Evolutionary conservation across 2,888 invertebrate genomes (phyloP).

Genomic region (Rhingia campestris): DNA sequence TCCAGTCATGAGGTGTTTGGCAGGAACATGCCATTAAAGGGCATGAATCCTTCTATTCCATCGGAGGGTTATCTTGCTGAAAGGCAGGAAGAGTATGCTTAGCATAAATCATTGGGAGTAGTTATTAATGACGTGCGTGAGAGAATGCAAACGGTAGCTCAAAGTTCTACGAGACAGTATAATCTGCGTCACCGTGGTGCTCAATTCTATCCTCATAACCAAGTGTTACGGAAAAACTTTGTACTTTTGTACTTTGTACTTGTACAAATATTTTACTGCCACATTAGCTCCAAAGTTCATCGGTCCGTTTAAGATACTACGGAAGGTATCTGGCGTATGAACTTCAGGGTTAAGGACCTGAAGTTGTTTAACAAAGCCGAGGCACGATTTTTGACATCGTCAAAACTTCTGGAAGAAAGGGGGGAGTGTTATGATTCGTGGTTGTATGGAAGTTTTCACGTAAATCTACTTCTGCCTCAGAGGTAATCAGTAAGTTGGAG

Average conservation of each 20-base stretch:
- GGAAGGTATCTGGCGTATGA: too few relatives aligned
- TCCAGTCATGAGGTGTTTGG: slow-evolving; percentile 39
- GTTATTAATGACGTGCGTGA: not conserved
- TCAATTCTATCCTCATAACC: not conserved
- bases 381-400: too few relatives aligned
- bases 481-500: too few relatives aligned
- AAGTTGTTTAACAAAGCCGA: too few relatives aligned
- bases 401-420: too few relatives aligned
- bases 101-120: slow-evolving; percentile 3
- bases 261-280: slow-evolving; percentile 23
- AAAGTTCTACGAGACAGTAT: not conserved
- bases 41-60: not conserved
- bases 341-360: too few relatives aligned
- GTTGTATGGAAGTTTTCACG: too few relatives aligned
- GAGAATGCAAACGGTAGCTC: not conserved
- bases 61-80: not conserved
- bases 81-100: not conserved
- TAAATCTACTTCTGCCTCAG: too few relatives aligned
- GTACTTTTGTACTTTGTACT: slow-evolving; percentile 1
- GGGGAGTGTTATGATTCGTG: too few relatives aligned
- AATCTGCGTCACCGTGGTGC: slow-evolving; percentile 9
- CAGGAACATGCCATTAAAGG: slow-evolving; percentile 11
- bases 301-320: slow-evolving; percentile 15
- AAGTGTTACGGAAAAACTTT: slow-evolving; percentile 19
- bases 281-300: slow-evolving; percentile 21